Evolutionary conservation across 2,797 vertebrate genomes (phyloP), one percentile per base, ranked within the genome.

Genomic region (Poeciliopsis gracilis): DNA sequence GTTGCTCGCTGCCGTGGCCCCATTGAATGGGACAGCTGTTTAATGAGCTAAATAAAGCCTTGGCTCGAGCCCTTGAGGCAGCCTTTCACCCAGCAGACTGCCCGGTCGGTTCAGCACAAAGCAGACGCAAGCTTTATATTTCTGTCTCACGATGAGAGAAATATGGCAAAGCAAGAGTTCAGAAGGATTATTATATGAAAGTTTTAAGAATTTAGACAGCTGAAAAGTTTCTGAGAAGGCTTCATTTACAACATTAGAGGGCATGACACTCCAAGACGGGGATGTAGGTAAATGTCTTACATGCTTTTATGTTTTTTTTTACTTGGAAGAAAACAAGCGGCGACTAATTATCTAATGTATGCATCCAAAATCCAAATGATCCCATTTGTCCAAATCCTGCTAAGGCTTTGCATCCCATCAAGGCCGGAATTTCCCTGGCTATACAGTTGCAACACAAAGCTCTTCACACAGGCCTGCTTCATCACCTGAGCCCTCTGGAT

Each of bases 11-110:
- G 89, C 84, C 74, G 28, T 87, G 86, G 79, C 87, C 77, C 77
- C 67, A 79, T 80, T 92, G 88, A 94, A 94, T 85, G 80, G 84
- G 86, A 86, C 92, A 92, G 94, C 93, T 94, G 92, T 93, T 93
- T 91, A 92, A 92, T 90, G 87, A 92, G 89, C 94, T 93, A 94
- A 93, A 95, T 93, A 94, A 93, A 95, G 92, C 86, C 73, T 49
- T 61, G 88, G 89, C 84, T 79, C 10, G 0, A 80, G 80, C 85
- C 77, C 88, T 91, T 67, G 76, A 91, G 84, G 86, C 86, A 74
- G 87, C 86, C 79, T 82, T 87, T 77, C 76, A 78, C 61, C 78
- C 82, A 89, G 88, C 86, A 88, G 86, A 88, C 72, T 88, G 90
- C 75, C 88, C 78, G 78, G 80, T 83, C 75, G 13, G 53, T 87